Conservation (phyloP, 2,113 vertebrate species). For the Eretmochelys imbricata region DNA sequence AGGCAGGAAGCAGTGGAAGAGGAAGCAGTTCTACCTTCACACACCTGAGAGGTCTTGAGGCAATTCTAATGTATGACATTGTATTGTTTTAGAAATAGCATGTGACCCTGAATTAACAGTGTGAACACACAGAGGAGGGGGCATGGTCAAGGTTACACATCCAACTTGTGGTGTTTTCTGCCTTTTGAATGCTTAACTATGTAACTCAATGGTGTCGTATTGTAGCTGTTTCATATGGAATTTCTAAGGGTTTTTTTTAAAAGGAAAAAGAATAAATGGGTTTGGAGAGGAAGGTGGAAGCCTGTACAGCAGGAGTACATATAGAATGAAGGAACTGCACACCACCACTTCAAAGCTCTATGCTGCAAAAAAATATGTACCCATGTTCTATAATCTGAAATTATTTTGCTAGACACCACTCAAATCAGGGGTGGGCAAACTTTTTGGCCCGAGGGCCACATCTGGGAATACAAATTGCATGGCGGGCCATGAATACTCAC, state of each 20-base stretch:
- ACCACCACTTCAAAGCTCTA: background rate
- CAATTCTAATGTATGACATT: slow-evolving; percentile 15
- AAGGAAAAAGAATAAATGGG: background rate
- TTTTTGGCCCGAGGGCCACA: too few species aligned
- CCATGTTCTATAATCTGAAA: background rate
- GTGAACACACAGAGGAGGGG: background rate
- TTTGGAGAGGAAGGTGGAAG: background rate
- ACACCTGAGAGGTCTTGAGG: background rate
- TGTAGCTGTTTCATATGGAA: background rate
- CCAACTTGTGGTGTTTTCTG: background rate
- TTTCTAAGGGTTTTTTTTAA: background rate
- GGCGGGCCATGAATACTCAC: too few species aligned
- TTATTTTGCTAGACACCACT: background rate
- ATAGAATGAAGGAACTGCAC: background rate
- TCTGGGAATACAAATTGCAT: too few species aligned
- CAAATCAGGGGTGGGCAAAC: background rate
- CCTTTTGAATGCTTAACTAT: slow-evolving; percentile 25
- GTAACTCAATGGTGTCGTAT: background rate
- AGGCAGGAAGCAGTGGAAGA: slow-evolving; percentile 10
- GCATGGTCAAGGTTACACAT: background rate
- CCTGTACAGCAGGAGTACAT: background rate
- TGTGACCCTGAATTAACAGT: slow-evolving; percentile 29
- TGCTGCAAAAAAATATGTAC: background rate
- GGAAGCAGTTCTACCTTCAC: slow-evolving; percentile 5
- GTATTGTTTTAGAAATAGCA: slow-evolving; percentile 29